A percentile compares a stretch with the other conserved stretches of the same genome.
Evolutionary conservation across 2,888 invertebrate species (phyloP).

Genomic region (Hirtodrosophila trivittata): DNA sequence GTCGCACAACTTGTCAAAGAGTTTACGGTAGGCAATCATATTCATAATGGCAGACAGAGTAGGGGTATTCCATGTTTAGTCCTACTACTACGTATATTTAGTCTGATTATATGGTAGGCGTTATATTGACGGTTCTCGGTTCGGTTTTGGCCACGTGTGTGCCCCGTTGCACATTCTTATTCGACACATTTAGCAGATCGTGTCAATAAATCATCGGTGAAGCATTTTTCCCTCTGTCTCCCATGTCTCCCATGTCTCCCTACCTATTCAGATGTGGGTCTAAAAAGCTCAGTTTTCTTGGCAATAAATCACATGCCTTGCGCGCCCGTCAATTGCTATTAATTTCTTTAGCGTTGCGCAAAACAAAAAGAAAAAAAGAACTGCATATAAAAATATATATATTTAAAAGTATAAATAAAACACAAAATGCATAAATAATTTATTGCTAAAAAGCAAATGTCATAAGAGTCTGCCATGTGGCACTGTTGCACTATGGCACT

Average conservation of each 20-base stretch:
- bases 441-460: constrained; percentile 77
- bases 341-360: constrained; percentile 61
- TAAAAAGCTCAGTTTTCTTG: constrained; percentile 10
- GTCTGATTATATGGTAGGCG: neutral
- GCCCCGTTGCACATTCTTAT: constrained; percentile 36
- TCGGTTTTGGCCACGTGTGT: constrained; percentile 32
- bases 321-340: constrained; percentile 64
- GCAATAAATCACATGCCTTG: constrained; percentile 62
- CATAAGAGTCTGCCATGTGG: constrained; percentile 58
- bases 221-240: neutral
- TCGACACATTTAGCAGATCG: constrained; percentile 61
- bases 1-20: too few relatives aligned
- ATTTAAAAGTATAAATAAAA: constrained; percentile 27
- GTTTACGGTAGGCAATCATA: too few relatives aligned
- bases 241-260: neutral
- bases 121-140: neutral
- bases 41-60: too few relatives aligned
- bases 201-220: constrained; percentile 59
- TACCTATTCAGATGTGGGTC: constrained; percentile 4
- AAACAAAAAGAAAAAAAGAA: constrained; percentile 37
- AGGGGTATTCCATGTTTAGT: neutral
- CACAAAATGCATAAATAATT: constrained; percentile 72
- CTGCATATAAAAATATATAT: constrained; percentile 35
- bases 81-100: too few relatives aligned
- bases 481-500: constrained; percentile 43